A percentile compares a stretch with the other conserved stretches of the same genome.
phyloP scores from a whole-genome alignment of 2,888 invertebrate genomes.

The Lochmaea crataegi region DNA sequence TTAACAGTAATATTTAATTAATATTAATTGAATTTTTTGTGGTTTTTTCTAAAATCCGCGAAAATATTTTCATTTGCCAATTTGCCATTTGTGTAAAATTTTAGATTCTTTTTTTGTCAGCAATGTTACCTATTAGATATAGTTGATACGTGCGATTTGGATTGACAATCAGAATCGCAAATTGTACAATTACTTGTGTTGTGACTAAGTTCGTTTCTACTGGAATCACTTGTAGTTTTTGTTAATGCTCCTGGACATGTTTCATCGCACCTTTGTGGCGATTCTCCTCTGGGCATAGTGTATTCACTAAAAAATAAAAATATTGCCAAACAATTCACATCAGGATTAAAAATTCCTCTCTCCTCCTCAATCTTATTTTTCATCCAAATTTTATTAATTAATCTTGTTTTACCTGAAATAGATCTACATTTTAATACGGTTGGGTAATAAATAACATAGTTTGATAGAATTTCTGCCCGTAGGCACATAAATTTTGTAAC shows the following conservation, averaged over 20 bases:
- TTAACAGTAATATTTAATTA: background rate
- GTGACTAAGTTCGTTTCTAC: background rate
- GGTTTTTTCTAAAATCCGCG: constrained; percentile 1
- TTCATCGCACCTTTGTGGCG: background rate
- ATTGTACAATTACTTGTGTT: background rate
- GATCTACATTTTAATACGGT: constrained; percentile 5
- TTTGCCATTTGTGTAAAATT: background rate
- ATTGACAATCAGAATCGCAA: background rate
- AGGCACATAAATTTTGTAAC: constrained; percentile 3
- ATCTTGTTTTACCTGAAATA: background rate
- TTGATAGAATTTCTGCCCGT: background rate
- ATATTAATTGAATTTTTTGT: background rate
- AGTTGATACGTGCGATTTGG: background rate
- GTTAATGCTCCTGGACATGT: background rate
- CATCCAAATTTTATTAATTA: background rate
- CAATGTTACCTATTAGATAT: constrained; percentile 3
- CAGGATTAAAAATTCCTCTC: background rate
- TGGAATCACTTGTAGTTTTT: background rate
- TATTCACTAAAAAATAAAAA: background rate
- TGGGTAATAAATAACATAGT: background rate
- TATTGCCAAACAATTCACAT: background rate
- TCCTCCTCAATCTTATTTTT: background rate
- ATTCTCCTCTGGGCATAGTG: background rate
- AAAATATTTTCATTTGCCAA: background rate
- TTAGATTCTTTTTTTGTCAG: background rate